phyloP scores from a whole-genome alignment of 1,140 invertebrate genomes.

The Meloidogyne hapla region DNA sequence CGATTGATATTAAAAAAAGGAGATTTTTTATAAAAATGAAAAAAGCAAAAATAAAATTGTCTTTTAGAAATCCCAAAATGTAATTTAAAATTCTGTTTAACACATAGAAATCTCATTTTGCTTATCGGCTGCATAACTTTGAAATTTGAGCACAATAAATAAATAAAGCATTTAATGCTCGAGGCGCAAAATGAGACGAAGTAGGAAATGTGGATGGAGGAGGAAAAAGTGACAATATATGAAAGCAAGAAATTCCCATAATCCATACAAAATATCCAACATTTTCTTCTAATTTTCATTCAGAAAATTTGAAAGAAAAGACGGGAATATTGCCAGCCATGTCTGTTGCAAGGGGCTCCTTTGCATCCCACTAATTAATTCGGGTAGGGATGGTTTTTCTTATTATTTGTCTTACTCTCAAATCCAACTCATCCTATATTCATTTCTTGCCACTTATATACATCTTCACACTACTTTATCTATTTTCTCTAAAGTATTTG shows the following conservation, averaged over 20 bases:
- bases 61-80: neutral
- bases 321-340: neutral
- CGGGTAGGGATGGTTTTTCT: neutral
- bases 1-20: too few species aligned
- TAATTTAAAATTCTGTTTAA: neutral
- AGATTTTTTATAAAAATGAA: too few species aligned
- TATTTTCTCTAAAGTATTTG: neutral
- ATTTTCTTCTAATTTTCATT: too few species aligned
- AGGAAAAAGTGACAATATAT: neutral
- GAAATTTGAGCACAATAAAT: slow-evolving; percentile 3
- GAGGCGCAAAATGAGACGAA: slow-evolving; percentile 1
- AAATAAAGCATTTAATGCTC: neutral
- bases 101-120: neutral
- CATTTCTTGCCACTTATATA: neutral
- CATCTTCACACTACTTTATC: neutral
- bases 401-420: neutral
- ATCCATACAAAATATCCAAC: too few species aligned
- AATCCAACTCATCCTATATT: slow-evolving; percentile 1
- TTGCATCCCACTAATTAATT: neutral
- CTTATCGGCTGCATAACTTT: neutral
- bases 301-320: neutral
- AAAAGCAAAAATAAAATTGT: neutral
- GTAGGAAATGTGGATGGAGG: neutral
- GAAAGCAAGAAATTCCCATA: neutral
- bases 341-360: neutral